Evolutionary conservation across 2,797 vertebrate genomes (phyloP).

Genomic region (Molossus molossus): DNA sequence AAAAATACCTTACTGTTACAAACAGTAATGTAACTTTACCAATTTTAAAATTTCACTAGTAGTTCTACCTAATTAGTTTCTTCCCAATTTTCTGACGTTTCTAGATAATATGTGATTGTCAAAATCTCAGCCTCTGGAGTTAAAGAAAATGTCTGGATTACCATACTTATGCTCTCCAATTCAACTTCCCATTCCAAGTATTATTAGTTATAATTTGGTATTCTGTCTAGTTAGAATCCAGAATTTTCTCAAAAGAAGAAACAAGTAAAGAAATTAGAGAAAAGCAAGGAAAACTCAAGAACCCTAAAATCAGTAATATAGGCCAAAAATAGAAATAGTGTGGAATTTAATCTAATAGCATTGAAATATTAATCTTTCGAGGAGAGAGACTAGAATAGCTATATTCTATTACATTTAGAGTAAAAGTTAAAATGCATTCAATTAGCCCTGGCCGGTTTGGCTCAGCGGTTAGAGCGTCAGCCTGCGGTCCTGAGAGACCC

Average conservation of each 20-base stretch:
- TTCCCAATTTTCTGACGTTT: neutral
- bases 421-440: neutral
- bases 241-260: constrained; percentile 21
- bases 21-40: neutral
- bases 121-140: neutral
- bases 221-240: neutral
- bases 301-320: neutral
- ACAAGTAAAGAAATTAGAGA: neutral
- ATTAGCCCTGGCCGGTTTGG: no score
- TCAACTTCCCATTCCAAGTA: neutral
- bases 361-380: neutral
- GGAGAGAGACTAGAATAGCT: neutral
- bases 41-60: neutral
- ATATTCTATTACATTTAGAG: neutral
- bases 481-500: no score
- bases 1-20: neutral
- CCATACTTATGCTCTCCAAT: neutral
- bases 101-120: neutral
- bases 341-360: neutral
- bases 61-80: neutral
- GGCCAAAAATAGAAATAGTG: neutral
- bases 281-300: neutral
- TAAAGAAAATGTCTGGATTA: neutral
- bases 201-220: neutral
- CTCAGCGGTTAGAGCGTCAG: no score